Conservation (phyloP, 2,797 vertebrate species). For the Rhinoraja longicauda region DNA sequence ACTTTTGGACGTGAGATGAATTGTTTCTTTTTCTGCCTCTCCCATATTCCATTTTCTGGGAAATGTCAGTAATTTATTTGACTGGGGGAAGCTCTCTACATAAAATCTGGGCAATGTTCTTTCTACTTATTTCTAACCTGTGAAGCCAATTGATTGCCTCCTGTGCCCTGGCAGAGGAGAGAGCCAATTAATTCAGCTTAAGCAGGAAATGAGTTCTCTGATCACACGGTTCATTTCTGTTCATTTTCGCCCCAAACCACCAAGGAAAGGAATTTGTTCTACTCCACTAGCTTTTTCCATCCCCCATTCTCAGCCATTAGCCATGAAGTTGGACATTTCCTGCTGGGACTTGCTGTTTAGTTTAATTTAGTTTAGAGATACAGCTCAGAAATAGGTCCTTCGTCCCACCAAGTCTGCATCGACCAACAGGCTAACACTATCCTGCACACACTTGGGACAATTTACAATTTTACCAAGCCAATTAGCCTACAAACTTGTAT, state of each 20-base stretch:
- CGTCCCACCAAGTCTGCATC: too few relatives aligned
- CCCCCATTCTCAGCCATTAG: not conserved
- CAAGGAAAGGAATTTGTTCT: not conserved
- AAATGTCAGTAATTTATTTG: not conserved
- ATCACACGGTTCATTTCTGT: not conserved
- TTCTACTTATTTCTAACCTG: not conserved
- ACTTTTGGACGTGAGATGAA: not conserved
- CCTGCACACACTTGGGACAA: too few relatives aligned
- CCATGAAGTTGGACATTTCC: not conserved
- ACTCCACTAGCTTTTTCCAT: not conserved
- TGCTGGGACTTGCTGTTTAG: not conserved
- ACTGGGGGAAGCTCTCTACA: not conserved
- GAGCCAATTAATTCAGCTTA: not conserved
- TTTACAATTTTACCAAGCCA: too few relatives aligned
- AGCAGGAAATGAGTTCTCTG: not conserved
- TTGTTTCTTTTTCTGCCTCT: not conserved
- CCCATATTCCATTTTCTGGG: not conserved
- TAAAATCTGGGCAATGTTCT: not conserved
- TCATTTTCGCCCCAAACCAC: not conserved
- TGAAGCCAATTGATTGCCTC: not conserved
- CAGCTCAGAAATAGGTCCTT: too few relatives aligned
- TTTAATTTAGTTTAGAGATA: too few relatives aligned
- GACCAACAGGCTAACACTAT: too few relatives aligned
- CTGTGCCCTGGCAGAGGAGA: too few relatives aligned
- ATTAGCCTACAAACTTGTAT: too few relatives aligned